Conservation (phyloP, 2,113 vertebrate genomes). For the rabbit (Oryctolagus cuniculus) region mOryCun1.1 NC_091433.1:196656001-196656500, state of each 20-base stretch:
- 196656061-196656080: not conserved
- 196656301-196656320: not conserved
- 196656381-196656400: not conserved
- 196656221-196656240: not conserved
- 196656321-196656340: not conserved
- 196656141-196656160: not conserved
- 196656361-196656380: not conserved
- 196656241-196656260: not conserved
- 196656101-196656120: not conserved
- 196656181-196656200: not conserved
- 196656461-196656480: not conserved
- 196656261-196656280: not conserved
- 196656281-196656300: not conserved
- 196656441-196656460: not conserved
- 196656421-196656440: too few relatives aligned
- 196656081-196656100: not conserved
- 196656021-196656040: not conserved
- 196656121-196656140: not conserved
- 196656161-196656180: not conserved
- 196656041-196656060: not conserved
- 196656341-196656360: too few relatives aligned
- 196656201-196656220: not conserved
- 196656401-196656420: not conserved
- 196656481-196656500: not conserved
- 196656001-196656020: not conserved